Evolutionary conservation across 2,113 vertebrate species (phyloP), one percentile per base, ranked within the genome.

Genomic region (Zapus hudsonius): DNA sequence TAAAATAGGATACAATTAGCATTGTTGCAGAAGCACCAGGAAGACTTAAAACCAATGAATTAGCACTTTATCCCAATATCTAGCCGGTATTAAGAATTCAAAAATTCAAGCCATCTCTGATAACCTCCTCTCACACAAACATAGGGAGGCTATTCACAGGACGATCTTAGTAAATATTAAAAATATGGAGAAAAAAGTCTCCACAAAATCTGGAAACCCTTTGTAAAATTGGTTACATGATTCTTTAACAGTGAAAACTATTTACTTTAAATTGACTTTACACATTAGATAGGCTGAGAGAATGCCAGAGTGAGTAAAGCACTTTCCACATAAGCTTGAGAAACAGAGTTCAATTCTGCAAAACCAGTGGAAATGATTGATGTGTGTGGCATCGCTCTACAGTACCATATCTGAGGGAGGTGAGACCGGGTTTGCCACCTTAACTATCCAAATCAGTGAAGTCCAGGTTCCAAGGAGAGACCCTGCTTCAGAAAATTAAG

Each of bases 1-100:
- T 88, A 93, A 95, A 93, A 85, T 57, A 83, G 33, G 88, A 83
- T 27, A 73, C 22, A 75, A 88, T 76, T 92, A 87, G 69, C 74
- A 84, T 78, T 47, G 7, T 70, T 92, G 25, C 19, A 79, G 33
- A 92, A 88, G 88, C 88, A 23, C 20, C 79, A 55, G 33, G 57
- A 73, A 88, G 36, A 64, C 61, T 64, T 74, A 87, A 42, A 66
- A 82, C 85, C 84, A 88, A 33, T 84, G 73, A 95, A 88, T 55
- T 92, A 88, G 3, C 25, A 64, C 29, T 44, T 90, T 90, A 55
- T 7, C 57, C 57, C 3, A 52, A n/a, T 57, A 67, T 81, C 69
- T 59, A 93, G 72, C 27, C 90, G 36, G 59, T 90, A 66, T 38
- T 87, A 90, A 90, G 12, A 16, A 69, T 12, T 79, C 22, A 63